These are phyloP conservation scores for Penaeus vannamei DNA, from an alignment of 1,140 invertebrate species.

Conservation along the genomic window DNA sequence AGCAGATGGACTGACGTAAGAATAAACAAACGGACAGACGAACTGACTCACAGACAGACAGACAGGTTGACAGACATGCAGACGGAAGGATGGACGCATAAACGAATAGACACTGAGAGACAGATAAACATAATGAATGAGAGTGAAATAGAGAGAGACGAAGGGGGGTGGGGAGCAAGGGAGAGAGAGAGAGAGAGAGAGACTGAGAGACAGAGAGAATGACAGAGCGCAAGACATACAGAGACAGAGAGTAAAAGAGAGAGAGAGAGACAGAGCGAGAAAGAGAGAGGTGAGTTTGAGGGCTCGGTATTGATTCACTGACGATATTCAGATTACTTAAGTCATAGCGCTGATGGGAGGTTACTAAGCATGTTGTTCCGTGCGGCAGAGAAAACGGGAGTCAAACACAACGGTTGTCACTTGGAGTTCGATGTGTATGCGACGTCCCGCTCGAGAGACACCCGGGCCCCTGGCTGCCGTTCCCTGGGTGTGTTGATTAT, in stretches of 20 bases:
- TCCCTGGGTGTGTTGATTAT: no score
- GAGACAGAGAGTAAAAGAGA: background rate
- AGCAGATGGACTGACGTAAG: background rate
- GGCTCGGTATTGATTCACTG: background rate
- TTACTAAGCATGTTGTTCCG: no score
- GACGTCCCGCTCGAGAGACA: no score
- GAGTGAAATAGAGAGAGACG: background rate
- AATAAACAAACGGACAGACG: background rate
- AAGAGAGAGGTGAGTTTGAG: slow-evolving; percentile 12
- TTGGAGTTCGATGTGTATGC: no score
- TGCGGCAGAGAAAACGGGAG: no score
- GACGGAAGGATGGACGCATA: no score
- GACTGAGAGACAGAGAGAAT: background rate
- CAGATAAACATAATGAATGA: background rate
- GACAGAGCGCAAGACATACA: background rate
- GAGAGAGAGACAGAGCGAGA: background rate
- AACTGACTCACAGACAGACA: background rate
- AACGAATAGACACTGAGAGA: background rate
- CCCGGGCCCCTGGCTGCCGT: no score
- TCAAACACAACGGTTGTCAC: no score
- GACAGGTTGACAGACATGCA: background rate
- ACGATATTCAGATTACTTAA: no score
- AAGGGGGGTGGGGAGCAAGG: background rate
- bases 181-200: background rate
- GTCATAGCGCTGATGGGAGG: no score